phyloP scores from a whole-genome alignment of 2,113 vertebrate species.

The Eudyptes chrysolophus region DNA sequence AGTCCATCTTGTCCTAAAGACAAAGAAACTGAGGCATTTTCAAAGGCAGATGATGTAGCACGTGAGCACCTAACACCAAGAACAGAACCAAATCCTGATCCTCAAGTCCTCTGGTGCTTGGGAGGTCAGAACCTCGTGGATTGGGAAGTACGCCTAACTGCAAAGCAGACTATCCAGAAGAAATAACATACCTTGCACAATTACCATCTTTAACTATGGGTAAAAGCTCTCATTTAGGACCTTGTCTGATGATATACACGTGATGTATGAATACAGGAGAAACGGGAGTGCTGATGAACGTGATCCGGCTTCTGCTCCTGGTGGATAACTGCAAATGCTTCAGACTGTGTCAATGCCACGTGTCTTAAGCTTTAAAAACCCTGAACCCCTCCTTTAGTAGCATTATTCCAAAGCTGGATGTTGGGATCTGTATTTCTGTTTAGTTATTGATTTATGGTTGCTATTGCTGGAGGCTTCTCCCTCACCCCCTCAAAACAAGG shows the following conservation, averaged over 20 bases:
- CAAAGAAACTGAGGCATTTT: not conserved
- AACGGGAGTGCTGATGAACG: not conserved
- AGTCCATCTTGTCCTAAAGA: not conserved
- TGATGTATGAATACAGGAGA: not conserved
- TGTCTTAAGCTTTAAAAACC: not conserved
- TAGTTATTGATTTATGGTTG: not conserved
- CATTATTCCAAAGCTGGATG: not conserved
- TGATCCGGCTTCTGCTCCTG: not conserved
- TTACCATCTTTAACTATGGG: not conserved
- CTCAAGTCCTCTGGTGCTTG: not conserved
- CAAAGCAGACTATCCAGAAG: not conserved
- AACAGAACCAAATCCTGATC: not conserved
- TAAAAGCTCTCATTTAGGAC: not conserved
- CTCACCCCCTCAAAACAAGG: not conserved
- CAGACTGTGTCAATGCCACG: not conserved
- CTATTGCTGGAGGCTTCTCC: not conserved
- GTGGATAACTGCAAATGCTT: not conserved
- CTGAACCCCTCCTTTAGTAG: not conserved
- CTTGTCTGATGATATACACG: not conserved
- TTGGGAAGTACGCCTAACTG: not conserved
- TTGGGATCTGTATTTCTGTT: not conserved
- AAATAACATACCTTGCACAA: not conserved
- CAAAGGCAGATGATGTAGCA: not conserved
- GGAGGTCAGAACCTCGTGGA: not conserved
- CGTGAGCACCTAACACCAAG: not conserved